Percentiles rank a stretch among this genome's conserved stretches.
phyloP scores from a whole-genome alignment of 1,140 invertebrate genomes.

The Venustaconcha ellipsiformis region DNA sequence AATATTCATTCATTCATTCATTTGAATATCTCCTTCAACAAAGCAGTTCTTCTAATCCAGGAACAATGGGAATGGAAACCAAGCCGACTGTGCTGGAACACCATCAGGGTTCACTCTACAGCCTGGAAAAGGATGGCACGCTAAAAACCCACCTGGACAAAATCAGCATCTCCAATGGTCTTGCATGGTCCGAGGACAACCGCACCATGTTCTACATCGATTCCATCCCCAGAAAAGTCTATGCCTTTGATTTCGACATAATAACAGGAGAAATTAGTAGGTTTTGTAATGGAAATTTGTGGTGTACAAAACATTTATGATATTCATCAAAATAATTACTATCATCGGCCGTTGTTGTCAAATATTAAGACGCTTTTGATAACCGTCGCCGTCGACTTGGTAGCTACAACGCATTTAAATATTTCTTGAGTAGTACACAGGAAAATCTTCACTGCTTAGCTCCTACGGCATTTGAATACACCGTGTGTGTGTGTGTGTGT shows the following conservation, averaged over 20 bases:
- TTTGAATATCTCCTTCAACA: no score
- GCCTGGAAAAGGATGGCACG: constrained; percentile 19
- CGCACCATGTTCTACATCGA: constrained; percentile 73
- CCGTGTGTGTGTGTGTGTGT: no score
- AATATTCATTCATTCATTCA: no score
- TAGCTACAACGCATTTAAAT: no score
- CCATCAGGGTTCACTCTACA: constrained; percentile 15
- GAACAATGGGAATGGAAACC: constrained; percentile 23
- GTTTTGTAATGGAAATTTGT: constrained; percentile 38
- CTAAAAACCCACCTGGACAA: constrained; percentile 22
- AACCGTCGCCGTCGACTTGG: no score
- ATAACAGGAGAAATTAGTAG: constrained; percentile 77
- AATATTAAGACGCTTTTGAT: no score
- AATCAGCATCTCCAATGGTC: constrained; percentile 28
- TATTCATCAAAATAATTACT: no score
- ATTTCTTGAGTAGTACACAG: no score
- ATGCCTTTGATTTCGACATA: constrained; percentile 81
- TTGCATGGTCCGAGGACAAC: constrained; percentile 81
- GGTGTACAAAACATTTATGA: no score
- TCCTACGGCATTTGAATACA: no score
- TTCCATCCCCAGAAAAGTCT: constrained; percentile 65
- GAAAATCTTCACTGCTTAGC: no score
- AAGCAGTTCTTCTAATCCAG: constrained; percentile 1
- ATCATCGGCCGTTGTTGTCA: no score
- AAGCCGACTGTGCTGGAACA: constrained; percentile 4